These are phyloP conservation scores for Oryzias woworae DNA, from an alignment of 2,113 vertebrate genomes.

Conservation along the genomic window DNA sequence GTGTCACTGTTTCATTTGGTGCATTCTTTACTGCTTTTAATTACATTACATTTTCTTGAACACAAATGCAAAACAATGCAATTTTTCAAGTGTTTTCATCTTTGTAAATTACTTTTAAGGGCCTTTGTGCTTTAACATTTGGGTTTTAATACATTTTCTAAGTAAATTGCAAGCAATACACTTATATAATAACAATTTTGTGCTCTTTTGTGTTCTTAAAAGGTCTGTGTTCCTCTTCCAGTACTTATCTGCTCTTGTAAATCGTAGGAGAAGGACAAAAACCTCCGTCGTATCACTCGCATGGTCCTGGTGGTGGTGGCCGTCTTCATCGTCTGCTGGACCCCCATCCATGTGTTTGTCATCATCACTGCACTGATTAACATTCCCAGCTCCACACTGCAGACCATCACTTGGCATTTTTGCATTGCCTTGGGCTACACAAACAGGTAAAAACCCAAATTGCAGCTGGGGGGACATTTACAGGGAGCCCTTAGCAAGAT, in stretches of 20 bases:
- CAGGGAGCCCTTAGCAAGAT: neutral
- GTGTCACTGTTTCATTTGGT: no score
- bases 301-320: conserved; percentile 99
- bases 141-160: no score
- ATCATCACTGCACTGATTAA: conserved; percentile 94
- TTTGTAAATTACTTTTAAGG: no score
- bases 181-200: neutral
- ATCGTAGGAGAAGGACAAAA: conserved; percentile 89
- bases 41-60: no score
- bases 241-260: no score
- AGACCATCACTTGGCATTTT: conserved; percentile 97
- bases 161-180: no score
- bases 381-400: conserved; percentile 90
- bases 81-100: no score
- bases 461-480: neutral
- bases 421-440: conserved; percentile 98
- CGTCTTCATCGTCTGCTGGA: conserved; percentile 98
- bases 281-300: conserved; percentile 93
- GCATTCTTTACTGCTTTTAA: no score
- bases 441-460: conserved; percentile 82
- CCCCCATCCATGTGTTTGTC: conserved; percentile 97
- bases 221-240: no score
- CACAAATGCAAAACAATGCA: no score
- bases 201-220: neutral
- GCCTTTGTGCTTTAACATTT: no score